Evolutionary conservation across 1,140 invertebrate species (phyloP).

Genomic region (Sminthurides bifidus): DNA sequence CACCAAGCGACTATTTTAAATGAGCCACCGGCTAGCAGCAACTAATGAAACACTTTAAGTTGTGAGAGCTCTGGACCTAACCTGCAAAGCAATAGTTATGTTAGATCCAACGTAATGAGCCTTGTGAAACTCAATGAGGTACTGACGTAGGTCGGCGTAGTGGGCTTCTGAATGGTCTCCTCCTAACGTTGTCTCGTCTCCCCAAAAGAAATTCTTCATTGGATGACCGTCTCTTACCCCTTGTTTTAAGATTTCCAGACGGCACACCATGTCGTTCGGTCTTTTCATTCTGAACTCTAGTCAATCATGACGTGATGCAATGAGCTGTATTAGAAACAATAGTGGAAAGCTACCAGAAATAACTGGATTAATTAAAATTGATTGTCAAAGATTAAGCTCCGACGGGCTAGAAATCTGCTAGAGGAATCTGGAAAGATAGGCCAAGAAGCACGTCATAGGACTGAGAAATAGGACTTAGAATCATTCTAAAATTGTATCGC

Average conservation of each 20-base stretch:
- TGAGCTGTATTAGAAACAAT: no score
- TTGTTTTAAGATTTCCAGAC: background rate
- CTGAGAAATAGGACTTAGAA: no score
- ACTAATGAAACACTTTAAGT: constrained; percentile 28
- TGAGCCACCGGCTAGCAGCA: background rate
- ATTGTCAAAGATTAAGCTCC: no score
- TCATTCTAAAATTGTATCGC: background rate
- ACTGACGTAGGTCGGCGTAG: constrained; percentile 53
- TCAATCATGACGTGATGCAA: background rate
- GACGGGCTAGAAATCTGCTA: no score
- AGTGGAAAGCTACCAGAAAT: no score
- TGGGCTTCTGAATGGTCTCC: constrained; percentile 52
- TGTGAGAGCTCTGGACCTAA: no score
- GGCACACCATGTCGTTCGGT: background rate
- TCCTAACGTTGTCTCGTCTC: constrained; percentile 63
- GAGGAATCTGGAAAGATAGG: no score
- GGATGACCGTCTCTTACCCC: constrained; percentile 52
- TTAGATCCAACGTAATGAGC: constrained; percentile 76
- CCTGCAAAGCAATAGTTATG: constrained; percentile 73
- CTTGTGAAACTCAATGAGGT: constrained; percentile 43
- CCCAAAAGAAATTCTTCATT: constrained; percentile 70
- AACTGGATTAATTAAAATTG: no score
- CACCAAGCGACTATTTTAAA: background rate
- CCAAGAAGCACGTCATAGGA: no score
- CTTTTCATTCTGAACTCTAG: constrained; percentile 6